A percentile compares a stretch with the other conserved stretches of the same genome.
phyloP scores from a whole-genome alignment of 92 coral and sea anemone species.

The Isaurus tuberculatus region DNA sequence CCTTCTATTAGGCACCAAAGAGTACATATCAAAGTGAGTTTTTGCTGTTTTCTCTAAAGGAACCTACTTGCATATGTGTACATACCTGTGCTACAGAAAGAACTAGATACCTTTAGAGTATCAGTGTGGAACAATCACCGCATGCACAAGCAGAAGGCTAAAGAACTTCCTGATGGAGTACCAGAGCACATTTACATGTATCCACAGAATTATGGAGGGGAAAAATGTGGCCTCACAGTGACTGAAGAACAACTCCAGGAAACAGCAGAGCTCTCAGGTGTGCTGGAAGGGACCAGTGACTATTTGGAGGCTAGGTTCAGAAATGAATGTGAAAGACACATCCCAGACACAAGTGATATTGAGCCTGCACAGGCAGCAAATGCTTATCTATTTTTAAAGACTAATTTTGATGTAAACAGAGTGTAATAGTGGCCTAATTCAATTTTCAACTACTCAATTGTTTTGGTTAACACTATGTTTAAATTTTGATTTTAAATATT shows the following conservation, averaged over 20 bases:
- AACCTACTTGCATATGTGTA: constrained; percentile 52
- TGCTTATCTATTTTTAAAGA: constrained; percentile 59
- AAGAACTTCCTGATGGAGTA: constrained; percentile 47
- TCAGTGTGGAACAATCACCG: constrained; percentile 54
- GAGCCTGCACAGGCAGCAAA: constrained; percentile 62
- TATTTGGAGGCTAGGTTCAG: constrained; percentile 59
- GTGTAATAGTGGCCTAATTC: constrained; percentile 14
- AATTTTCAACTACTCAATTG: background rate
- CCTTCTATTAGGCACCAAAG: constrained; percentile 22
- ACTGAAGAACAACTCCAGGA: constrained; percentile 70
- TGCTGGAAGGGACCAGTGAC: constrained; percentile 62
- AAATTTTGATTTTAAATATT: constrained; percentile 2
- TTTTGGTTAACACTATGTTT: constrained; percentile 1
- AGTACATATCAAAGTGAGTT: constrained; percentile 7
- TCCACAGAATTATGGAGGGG: constrained; percentile 57
- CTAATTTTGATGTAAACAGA: constrained; percentile 47
- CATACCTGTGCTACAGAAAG: constrained; percentile 52
- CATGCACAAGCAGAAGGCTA: constrained; percentile 35
- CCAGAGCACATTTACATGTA: constrained; percentile 41
- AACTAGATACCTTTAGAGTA: constrained; percentile 45
- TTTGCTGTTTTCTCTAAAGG: constrained; percentile 34
- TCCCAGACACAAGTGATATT: constrained; percentile 66
- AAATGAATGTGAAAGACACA: constrained; percentile 73
- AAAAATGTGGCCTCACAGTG: constrained; percentile 67
- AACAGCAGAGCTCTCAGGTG: constrained; percentile 66